These are phyloP conservation scores for Dromiciops gliroides DNA, from an alignment of 2,113 vertebrate genomes.

Conservation along the genomic window DNA sequence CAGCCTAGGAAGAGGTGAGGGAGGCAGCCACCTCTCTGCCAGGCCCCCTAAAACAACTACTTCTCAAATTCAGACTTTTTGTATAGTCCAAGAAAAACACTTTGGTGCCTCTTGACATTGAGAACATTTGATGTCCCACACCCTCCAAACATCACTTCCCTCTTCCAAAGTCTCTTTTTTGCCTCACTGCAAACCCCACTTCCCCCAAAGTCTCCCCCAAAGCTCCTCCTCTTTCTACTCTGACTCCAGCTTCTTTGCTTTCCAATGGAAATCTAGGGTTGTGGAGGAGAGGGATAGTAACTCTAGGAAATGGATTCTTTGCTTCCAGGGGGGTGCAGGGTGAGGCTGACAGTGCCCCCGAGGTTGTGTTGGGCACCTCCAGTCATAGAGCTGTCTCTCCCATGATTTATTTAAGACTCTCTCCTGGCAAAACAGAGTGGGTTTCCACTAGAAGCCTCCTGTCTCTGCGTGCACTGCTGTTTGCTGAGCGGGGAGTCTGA, in stretches of 20 bases:
- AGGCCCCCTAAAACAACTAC: background rate
- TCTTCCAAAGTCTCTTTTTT: background rate
- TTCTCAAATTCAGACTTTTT: background rate
- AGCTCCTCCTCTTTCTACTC: background rate
- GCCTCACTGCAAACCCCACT: background rate
- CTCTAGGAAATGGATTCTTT: background rate
- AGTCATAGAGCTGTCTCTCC: background rate
- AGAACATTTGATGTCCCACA: background rate
- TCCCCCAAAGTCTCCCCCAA: background rate
- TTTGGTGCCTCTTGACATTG: background rate
- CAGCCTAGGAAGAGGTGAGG: background rate
- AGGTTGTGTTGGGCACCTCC: background rate
- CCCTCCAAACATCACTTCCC: background rate
- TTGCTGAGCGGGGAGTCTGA: slow-evolving; percentile 25
- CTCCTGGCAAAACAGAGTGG: background rate
- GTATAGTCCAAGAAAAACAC: background rate
- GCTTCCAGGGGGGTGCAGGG: background rate
- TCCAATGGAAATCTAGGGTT: background rate
- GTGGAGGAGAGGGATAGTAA: background rate
- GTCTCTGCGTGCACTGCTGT: slow-evolving; percentile 31
- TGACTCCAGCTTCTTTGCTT: background rate
- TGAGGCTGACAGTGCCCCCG: background rate
- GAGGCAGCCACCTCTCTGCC: background rate
- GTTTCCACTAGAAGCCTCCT: background rate
- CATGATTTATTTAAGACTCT: background rate